Percentiles rank a stretch among this genome's conserved stretches.
Evolutionary conservation across 1,140 invertebrate genomes (phyloP).

Genomic region (Cydia strobilella): DNA sequence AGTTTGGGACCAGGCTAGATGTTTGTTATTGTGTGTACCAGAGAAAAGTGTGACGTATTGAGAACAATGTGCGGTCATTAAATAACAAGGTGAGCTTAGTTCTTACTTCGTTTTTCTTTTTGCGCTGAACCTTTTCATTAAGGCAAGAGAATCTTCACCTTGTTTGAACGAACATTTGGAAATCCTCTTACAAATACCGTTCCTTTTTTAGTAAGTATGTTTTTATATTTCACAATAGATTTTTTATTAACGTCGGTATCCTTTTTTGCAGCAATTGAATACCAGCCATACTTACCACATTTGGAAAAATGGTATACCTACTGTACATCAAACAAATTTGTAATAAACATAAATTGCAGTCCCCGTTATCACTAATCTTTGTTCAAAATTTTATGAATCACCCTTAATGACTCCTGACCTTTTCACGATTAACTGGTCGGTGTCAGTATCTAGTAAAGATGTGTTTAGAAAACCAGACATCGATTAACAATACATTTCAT

Average conservation of each 20-base stretch:
- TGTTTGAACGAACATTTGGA: slow-evolving; percentile 10
- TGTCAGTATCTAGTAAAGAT: too few relatives aligned
- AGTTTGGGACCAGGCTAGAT: background rate
- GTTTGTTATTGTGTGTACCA: slow-evolving; percentile 12
- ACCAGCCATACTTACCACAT: background rate
- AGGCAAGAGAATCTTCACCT: slow-evolving; percentile 9
- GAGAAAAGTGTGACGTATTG: slow-evolving; percentile 20
- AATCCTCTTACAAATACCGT: slow-evolving; percentile 17
- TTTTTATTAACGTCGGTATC: background rate
- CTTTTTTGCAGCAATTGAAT: background rate
- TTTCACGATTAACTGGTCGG: too few relatives aligned
- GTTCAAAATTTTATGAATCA: too few relatives aligned
- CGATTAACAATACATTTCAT: too few relatives aligned
- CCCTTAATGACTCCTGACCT: too few relatives aligned
- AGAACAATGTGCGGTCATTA: slow-evolving; percentile 18
- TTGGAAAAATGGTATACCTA: background rate
- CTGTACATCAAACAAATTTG: too few relatives aligned
- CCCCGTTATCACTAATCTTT: background rate
- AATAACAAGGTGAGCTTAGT: slow-evolving; percentile 28
- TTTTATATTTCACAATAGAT: background rate
- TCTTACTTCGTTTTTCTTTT: slow-evolving; percentile 25
- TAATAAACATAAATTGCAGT: background rate
- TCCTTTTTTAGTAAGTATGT: background rate
- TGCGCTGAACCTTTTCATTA: slow-evolving; percentile 14
- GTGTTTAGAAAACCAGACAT: too few relatives aligned